Evolutionary conservation across 1,140 invertebrate genomes (phyloP), one percentile per base, ranked within the genome.

Genomic region (Ceratina japonica): DNA sequence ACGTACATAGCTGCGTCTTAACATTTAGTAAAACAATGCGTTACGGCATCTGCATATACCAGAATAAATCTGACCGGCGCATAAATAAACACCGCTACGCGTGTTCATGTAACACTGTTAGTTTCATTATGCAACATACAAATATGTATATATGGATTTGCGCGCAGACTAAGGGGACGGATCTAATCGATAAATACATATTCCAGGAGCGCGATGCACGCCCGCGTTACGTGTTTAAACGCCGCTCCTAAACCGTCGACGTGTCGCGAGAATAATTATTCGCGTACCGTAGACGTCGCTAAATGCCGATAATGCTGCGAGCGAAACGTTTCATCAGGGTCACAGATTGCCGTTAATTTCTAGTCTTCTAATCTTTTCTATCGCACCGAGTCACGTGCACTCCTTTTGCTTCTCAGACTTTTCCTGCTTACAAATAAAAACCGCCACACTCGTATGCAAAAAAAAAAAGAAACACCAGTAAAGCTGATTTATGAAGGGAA

Each of bases 111-210:
- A 68, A 68, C 12, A 27, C 52, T n/a, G 65, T 27, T 27, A 68
- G 65, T 52, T 68, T n/a, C 27, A 27, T 52, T 68, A 52, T 27
- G 49, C 49, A 68, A 52, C 49, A 3, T 24, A 13, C 18, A 52
- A 24, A 68, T 27, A n/a, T 27, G 12, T 27, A 52, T 44, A 44
- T 44, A 44, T 44, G 37, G 5, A 44, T 44, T 44, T 10, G 37
- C 20, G 22, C 3, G 12, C 13, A 22, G 20, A 52, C 49, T 27
- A 27, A 52, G 5, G 44, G 22, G 16, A 68, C 22, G 4, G 16
- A 52, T 68, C 16, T 68, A 68, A 68, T 52, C 49, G 22, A 27
- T 15, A 49, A 52, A 68, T 52, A 52, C 16, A 52, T 68, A 68
- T 18, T 52, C 22, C 5, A 31, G 16, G 7, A 5, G 16, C 3